Conservation (phyloP, 2,113 vertebrate genomes). For the Procavia capensis region DNA sequence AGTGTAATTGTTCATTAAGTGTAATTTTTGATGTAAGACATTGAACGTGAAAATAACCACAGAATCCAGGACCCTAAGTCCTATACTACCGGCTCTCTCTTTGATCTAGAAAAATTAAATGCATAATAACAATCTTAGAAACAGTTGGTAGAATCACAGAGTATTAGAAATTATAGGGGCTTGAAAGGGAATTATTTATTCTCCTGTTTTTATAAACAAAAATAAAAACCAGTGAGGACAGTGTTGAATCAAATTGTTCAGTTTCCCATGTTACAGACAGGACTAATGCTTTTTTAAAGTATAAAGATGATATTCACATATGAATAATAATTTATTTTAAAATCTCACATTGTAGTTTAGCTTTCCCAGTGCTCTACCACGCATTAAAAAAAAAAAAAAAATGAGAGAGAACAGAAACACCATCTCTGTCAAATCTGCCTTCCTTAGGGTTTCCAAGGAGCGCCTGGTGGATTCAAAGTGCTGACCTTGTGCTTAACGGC, state of each 20-base stretch:
- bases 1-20: not conserved
- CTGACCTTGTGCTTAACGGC: too few relatives aligned
- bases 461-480: too few relatives aligned
- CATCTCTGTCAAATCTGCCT: too few relatives aligned
- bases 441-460: too few relatives aligned
- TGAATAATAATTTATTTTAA: not conserved
- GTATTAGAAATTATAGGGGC: not conserved
- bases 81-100: not conserved
- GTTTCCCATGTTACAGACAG: not conserved
- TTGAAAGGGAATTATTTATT: slow-evolving; percentile 39
- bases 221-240: not conserved
- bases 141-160: not conserved
- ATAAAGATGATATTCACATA: not conserved
- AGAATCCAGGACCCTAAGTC: not conserved
- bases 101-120: not conserved
- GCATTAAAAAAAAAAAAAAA: not conserved
- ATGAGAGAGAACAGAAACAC: too few relatives aligned
- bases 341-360: not conserved
- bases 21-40: not conserved
- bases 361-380: not conserved
- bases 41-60: slow-evolving; percentile 10
- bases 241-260: not conserved
- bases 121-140: not conserved
- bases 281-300: not conserved
- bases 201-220: slow-evolving; percentile 31